These are phyloP conservation scores for Allolobophora icterica DNA, from an alignment of 2,888 invertebrate genomes.

Conservation along the genomic window DNA sequence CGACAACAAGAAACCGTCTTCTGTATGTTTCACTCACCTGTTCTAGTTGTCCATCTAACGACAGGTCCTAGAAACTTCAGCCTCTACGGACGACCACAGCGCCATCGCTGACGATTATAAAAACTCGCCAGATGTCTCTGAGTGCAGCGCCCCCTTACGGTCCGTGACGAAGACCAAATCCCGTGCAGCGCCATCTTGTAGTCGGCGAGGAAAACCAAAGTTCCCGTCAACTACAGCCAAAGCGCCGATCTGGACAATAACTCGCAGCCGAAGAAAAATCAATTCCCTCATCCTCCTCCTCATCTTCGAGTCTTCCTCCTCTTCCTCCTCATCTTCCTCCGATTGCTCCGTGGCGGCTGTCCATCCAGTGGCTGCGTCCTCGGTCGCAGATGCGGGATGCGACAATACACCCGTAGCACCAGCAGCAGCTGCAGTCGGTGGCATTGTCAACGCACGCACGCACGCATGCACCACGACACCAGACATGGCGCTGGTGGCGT, in stretches of 20 bases:
- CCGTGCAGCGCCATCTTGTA: background rate
- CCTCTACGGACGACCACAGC: background rate
- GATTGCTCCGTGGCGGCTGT: background rate
- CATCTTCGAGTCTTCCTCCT: background rate
- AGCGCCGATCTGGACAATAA: background rate
- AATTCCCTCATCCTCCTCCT: background rate
- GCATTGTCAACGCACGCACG: background rate
- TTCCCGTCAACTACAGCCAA: too few species aligned
- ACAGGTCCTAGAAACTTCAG: background rate
- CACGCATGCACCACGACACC: background rate
- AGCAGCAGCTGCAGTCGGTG: background rate
- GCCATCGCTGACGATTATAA: background rate
- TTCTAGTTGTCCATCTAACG: background rate
- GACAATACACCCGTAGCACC: background rate
- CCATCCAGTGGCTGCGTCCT: background rate
- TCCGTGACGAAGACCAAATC: background rate
- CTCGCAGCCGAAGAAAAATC: background rate
- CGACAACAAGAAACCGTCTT: background rate
- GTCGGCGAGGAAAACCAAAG: too few species aligned
- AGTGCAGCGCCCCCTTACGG: background rate
- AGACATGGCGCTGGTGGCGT: background rate
- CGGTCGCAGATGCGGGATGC: background rate
- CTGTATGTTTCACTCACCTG: background rate
- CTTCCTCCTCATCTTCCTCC: background rate
- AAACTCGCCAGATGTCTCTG: background rate